phyloP scores from a whole-genome alignment of 2,888 invertebrate species.

The Caenorhabditis doughertyi region DNA sequence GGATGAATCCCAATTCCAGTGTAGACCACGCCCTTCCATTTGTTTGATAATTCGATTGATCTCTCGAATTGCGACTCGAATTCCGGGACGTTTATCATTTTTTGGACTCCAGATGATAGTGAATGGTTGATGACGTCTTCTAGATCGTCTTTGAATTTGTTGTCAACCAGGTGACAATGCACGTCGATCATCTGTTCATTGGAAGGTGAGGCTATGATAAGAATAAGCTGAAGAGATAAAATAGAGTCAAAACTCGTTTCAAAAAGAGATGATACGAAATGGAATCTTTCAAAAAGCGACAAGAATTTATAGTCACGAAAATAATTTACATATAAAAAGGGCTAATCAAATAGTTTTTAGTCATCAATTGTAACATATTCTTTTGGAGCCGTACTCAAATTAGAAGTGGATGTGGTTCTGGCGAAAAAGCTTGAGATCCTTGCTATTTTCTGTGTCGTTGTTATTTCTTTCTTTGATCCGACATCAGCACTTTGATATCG shows the following conservation, averaged over 20 bases:
- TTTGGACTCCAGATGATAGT: slow-evolving; percentile 71
- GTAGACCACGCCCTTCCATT: slow-evolving; percentile 73
- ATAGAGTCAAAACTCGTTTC: no score
- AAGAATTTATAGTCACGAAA: background rate
- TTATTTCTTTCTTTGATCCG: background rate
- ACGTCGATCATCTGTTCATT: slow-evolving; percentile 78
- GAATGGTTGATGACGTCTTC: slow-evolving; percentile 74
- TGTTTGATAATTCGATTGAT: slow-evolving; percentile 72
- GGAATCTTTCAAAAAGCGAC: background rate
- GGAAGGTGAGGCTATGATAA: no score
- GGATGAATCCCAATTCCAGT: slow-evolving; percentile 83
- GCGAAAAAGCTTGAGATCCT: slow-evolving; percentile 48
- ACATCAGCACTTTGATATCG: background rate
- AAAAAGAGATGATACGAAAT: background rate
- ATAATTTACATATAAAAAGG: background rate
- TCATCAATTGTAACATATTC: slow-evolving; percentile 30
- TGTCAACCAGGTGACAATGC: slow-evolving; percentile 80
- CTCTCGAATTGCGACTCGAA: slow-evolving; percentile 75
- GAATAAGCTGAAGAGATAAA: no score
- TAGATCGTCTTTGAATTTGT: slow-evolving; percentile 77
- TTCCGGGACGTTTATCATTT: slow-evolving; percentile 79
- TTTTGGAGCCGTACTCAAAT: background rate
- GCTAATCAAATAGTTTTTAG: no score
- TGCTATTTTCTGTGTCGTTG: slow-evolving; percentile 16
- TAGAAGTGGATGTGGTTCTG: slow-evolving; percentile 14